A percentile compares a stretch with the other conserved stretches of the same genome.
These are phyloP conservation scores for Cebus imitator DNA, from an alignment of 2,113 vertebrate genomes.

Conservation along the genomic window DNA sequence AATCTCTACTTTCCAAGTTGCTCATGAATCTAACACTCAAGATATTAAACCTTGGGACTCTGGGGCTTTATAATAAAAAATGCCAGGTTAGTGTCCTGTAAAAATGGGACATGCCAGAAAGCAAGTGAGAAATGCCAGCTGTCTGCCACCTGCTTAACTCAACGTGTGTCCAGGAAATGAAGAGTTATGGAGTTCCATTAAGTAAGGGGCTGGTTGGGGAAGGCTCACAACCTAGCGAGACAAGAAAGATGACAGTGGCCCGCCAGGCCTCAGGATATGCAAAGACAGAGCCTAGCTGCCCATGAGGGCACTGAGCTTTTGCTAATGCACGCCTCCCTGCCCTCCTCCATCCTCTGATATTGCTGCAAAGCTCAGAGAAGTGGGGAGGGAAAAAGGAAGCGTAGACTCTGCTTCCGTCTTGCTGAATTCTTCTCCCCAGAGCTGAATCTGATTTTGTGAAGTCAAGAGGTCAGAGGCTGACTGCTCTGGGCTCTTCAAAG, in stretches of 20 bases:
- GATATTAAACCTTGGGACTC: conserved; percentile 51
- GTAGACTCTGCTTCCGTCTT: too few relatives aligned
- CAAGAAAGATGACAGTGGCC: not conserved
- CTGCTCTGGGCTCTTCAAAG: not conserved
- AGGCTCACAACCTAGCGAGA: not conserved
- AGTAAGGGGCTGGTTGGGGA: not conserved
- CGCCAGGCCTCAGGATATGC: not conserved
- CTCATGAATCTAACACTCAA: not conserved
- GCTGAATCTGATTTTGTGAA: not conserved
- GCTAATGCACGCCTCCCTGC: accelerated
- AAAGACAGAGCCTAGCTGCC: not conserved
- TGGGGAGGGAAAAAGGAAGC: not conserved
- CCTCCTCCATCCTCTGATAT: not conserved
- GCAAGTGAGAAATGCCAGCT: conserved; percentile 20
- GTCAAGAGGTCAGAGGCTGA: not conserved
- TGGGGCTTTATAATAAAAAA: conserved; percentile 56
- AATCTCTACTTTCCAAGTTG: not conserved
- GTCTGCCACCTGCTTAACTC: conserved; percentile 34
- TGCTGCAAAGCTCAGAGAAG: not conserved
- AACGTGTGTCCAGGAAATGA: not conserved
- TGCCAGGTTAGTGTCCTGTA: not conserved
- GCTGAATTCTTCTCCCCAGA: not conserved
- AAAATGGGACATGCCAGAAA: conserved; percentile 46
- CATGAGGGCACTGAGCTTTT: not conserved
- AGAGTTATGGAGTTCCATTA: conserved; percentile 25